Evolutionary conservation across 2,113 vertebrate genomes (phyloP).

Genomic region (Zosterops borbonicus): DNA sequence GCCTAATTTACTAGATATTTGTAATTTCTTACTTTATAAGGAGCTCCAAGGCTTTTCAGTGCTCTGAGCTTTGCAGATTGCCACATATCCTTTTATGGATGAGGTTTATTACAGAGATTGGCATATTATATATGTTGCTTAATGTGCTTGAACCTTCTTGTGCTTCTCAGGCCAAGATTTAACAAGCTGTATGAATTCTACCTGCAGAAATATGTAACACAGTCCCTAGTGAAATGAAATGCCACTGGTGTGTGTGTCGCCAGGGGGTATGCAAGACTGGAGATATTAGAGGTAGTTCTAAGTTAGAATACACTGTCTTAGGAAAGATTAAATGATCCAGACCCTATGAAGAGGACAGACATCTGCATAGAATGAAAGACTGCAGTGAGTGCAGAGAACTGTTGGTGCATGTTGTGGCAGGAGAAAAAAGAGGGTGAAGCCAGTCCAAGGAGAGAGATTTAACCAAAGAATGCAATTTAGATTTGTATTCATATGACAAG

Average conservation of each 20-base stretch:
- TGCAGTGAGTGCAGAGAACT: not conserved
- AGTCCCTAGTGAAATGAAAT: not conserved
- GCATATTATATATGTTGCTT: not conserved
- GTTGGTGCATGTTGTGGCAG: not conserved
- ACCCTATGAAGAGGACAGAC: not conserved
- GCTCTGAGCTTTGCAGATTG: conserved; percentile 4
- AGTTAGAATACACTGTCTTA: not conserved
- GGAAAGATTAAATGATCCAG: not conserved
- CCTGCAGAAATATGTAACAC: not conserved
- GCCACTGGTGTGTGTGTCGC: not conserved
- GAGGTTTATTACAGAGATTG: not conserved
- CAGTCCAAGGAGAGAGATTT: not conserved
- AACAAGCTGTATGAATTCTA: not conserved
- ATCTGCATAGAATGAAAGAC: not conserved
- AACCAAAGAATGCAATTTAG: not conserved
- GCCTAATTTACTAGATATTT: not conserved
- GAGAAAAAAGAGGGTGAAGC: not conserved
- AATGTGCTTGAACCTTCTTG: not conserved
- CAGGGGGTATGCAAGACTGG: not conserved
- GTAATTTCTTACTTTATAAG: conserved; percentile 37
- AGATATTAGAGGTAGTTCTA: not conserved
- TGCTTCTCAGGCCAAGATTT: not conserved
- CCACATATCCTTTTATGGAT: conserved; percentile 6
- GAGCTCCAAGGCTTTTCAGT: not conserved
- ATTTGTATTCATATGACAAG: not conserved